Base-by-base conservation (phyloP, 2,113 vertebrate genomes). In the Corythornis cristatus region DNA sequence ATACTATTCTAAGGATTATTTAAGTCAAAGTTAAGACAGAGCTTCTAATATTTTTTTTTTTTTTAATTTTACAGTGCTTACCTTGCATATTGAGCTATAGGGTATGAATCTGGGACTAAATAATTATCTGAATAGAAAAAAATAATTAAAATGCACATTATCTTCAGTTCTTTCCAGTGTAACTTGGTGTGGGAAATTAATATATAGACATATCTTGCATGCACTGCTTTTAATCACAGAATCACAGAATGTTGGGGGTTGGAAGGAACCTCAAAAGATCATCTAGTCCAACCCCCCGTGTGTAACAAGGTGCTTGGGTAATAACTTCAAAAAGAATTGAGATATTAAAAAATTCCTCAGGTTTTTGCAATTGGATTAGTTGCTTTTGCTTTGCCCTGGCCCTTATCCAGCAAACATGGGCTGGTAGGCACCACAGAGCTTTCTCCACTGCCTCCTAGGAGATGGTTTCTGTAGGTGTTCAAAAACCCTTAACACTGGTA, bases 391-490 rank as follows among this genome's bases (percentile, higher is more conserved):
- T 80, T 33, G 20, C 2, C 25, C 12, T 9, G 7, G 53, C 28
- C 40, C 28, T 61, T 64, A 83, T 58, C 3, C 80, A 66, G 15
- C 1, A 54, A 5, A 16, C 3, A 0, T 2, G 33, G 42, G 25
- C 14, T 1, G 0, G 25, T 0, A 6, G 26, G 37, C 25, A 86
- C 16, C 5, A 1, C 18, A 40, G 42, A 14, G 13, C 26, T 77
- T 4, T 16, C 26, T 77, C 16, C 42, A 31, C 31, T 0, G 0
- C 37, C 4, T 1, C 20, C 43, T 23, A 18, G 26, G 23, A 60
- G 40, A 22, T 48, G 37, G 40, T 23, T 57, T 46, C 58, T 56
- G 15, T 3, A 33, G 31, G 7, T 33, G 12, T 70, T 60, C 72
- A 54, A 75, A 73, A 42, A 22, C 4, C 37, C 40, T 37, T 23